Base-by-base conservation (phyloP, 2,888 invertebrate genomes). In the Coecobrya sp. region DNA sequence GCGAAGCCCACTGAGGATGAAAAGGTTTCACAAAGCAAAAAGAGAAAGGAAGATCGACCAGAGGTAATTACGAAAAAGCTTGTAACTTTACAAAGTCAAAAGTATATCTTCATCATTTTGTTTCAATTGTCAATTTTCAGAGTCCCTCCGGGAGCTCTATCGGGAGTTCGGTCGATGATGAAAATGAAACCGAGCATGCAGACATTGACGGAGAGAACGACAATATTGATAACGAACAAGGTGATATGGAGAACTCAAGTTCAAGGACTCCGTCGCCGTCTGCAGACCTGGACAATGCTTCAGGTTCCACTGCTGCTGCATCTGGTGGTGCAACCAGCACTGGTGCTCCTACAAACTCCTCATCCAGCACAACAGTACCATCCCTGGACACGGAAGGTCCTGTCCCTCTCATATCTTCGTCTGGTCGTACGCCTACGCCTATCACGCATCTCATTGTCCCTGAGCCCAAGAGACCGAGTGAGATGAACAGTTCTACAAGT, bases 71-170 rank as follows among this genome's bases (percentile, higher is more conserved):
- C 0, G 59, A 2, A 0, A 59, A 16, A 19, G 0, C 59, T 2
- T 19, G 59, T 13, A 59, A 10, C 13, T 22, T 0, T 19, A 59
- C 19, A 52, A 49, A 49, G 42, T 49, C 10, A 13, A 11, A 49
- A 49, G 49, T 10, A 10, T 11, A 13, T 10, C 3, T 1, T 94
- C 94, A 49, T 76, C 22, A 52, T 52, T 82, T 59, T 52, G 13
- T 65, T 84, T 55, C 13, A 82, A 36, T 59, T 62, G 59, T 62
- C 19, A 4, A 36, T 81, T 94, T 95, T 13, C 94, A 95, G 95
- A 98, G 98, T 96, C 98, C 98, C 16, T 97, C 97, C 65, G 98
- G 97, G 95, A 98, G 98, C 95, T 97, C 98, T 93, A 98, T 98
- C 95, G 98, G 98, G 95, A 98, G 98, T 95, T 97, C 98, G 65